Conservation (phyloP, 2,113 vertebrate species). For the Strigops habroptila region DNA sequence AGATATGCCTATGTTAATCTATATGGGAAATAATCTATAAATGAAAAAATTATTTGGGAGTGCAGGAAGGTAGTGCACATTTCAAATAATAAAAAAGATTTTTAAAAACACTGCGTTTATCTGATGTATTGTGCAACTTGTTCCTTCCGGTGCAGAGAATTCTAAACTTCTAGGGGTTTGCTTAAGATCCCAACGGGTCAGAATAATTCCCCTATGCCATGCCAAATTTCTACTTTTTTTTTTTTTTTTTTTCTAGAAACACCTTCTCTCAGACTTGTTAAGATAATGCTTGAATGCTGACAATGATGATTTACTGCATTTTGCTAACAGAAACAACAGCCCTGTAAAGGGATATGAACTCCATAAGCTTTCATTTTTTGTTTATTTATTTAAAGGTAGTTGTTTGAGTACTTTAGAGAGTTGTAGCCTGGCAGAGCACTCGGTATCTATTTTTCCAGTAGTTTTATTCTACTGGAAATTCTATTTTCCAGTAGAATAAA, state of each 20-base stretch:
- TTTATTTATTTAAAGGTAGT: background rate
- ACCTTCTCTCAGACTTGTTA: background rate
- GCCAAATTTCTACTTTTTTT: background rate
- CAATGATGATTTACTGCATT: background rate
- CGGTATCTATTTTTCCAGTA: background rate
- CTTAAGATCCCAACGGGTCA: background rate
- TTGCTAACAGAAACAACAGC: background rate
- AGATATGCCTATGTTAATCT: background rate
- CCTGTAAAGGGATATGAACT: background rate
- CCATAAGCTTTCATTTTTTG: background rate
- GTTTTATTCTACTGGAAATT: too few relatives aligned
- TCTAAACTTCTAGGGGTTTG: background rate
- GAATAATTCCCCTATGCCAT: background rate
- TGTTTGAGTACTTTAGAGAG: background rate
- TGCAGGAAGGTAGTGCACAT: background rate
- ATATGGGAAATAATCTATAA: background rate
- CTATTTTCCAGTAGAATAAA: too few relatives aligned
- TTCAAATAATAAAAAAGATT: background rate
- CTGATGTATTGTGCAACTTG: background rate
- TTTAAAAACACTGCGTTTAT: background rate
- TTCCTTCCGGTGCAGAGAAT: background rate
- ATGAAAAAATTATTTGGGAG: fast-evolving
- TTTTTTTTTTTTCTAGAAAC: background rate
- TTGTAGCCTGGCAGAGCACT: background rate
- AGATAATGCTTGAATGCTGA: background rate